Evolutionary conservation across 1,140 invertebrate genomes (phyloP), one percentile per base, ranked within the genome.

Genomic region (Pissodes strobi): DNA sequence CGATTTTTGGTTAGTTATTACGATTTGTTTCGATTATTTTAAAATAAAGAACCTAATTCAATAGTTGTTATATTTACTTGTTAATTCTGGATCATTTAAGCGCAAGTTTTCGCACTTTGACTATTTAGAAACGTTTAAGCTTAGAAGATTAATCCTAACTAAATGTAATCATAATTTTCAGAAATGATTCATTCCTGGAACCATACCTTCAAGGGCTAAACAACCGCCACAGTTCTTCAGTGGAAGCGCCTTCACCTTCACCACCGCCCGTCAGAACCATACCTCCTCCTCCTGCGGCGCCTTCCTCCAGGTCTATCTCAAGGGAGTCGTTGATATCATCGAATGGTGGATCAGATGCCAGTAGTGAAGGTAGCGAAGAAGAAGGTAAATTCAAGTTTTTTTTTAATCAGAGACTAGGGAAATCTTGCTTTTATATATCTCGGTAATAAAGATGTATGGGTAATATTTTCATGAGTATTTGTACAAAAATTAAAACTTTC

Each of bases 131-230:
- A n/a, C n/a, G n/a, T n/a, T n/a, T n/a, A n/a, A n/a, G n/a, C n/a
- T n/a, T n/a, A n/a, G n/a, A n/a, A n/a, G n/a, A n/a, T n/a, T n/a
- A n/a, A n/a, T n/a, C n/a, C n/a, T n/a, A n/a, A n/a, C n/a, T n/a
- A 41, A 64, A 23, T 62, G 38, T n/a, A n/a, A n/a, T n/a, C n/a
- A n/a, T n/a, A n/a, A n/a, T 41, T 76, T 77, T 5, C 68, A 77
- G 75, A 68, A 77, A 72, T 60, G 75, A 77, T 67, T 69, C 72
- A 18, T 77, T 77, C 38, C 55, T 77, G 25, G 75, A 77, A 55
- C 74, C 74, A 9, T 76, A 77, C 46, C 62, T 77, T 12, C 72
- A 72, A 59, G 72, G 71, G 9, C 58, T 76, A 30, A 71, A 59
- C 46, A 72, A 72, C 46, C 69, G 74, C 9, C 75, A 75, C 13